Percentiles rank a stretch among this genome's conserved stretches.
Evolutionary conservation across 2,797 vertebrate species (phyloP).

Genomic region (Cossypha dichroa): DNA sequence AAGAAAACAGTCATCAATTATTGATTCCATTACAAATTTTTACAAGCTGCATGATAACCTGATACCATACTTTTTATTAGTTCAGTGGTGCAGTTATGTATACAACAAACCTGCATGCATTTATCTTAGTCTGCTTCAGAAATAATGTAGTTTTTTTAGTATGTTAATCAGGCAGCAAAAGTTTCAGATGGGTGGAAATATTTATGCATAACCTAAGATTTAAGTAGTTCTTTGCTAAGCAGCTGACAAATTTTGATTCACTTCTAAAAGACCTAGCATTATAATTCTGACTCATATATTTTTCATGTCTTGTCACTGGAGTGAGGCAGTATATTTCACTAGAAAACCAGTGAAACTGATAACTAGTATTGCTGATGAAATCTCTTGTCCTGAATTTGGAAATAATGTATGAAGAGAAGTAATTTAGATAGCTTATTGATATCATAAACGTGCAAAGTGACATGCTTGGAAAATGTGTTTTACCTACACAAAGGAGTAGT

Average conservation of each 20-base stretch:
- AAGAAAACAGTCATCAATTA: neutral
- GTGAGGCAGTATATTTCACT: neutral
- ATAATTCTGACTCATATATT: neutral
- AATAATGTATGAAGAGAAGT: neutral
- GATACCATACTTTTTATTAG: neutral
- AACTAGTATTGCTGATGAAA: neutral
- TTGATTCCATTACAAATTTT: neutral
- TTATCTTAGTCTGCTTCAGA: neutral
- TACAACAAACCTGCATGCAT: neutral
- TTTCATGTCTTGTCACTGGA: neutral
- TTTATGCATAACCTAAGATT: neutral
- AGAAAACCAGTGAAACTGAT: neutral
- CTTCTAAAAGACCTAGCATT: neutral
- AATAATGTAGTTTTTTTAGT: neutral
- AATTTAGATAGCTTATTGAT: neutral
- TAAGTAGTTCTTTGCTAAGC: neutral
- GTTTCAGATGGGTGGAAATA: neutral
- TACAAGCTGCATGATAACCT: neutral
- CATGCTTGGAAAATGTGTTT: neutral
- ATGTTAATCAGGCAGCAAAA: neutral
- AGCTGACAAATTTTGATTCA: neutral
- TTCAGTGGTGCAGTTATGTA: neutral
- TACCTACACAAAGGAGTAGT: neutral
- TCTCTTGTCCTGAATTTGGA: neutral
- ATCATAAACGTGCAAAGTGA: neutral